Conservation (phyloP, 1,140 invertebrate species). For the Asbolus verrucosus region DNA sequence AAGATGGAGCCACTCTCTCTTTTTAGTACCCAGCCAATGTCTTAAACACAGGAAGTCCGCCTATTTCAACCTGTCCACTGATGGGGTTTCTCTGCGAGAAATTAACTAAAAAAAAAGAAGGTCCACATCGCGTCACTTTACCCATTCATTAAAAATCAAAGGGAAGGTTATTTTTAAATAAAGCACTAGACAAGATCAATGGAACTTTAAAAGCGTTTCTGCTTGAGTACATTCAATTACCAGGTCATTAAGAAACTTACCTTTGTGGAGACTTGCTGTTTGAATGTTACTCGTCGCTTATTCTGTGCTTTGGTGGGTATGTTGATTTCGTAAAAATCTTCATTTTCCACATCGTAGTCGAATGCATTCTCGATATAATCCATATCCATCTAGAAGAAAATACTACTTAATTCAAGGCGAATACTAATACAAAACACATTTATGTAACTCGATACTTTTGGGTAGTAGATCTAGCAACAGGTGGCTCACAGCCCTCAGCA, state of each 20-base stretch:
- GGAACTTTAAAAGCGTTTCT: no score
- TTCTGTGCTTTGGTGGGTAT: slow-evolving; percentile 56
- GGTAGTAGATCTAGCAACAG: no score
- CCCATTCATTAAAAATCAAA: slow-evolving; percentile 8
- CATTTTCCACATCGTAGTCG: slow-evolving; percentile 61
- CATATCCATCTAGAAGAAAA: slow-evolving; percentile 61
- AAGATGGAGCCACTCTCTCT: slow-evolving; percentile 47
- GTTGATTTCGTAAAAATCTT: slow-evolving; percentile 62
- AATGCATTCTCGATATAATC: slow-evolving; percentile 58
- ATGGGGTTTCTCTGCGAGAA: slow-evolving; percentile 22
- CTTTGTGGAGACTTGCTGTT: slow-evolving; percentile 57
- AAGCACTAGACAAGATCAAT: no score
- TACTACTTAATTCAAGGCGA: no score
- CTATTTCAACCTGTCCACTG: slow-evolving; percentile 33
- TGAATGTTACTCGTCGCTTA: slow-evolving; percentile 60
- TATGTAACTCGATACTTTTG: slow-evolving; percentile 30
- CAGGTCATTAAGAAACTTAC: no score
- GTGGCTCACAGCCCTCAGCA: slow-evolving; percentile 35
- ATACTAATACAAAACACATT: no score
- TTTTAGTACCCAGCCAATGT: slow-evolving; percentile 11
- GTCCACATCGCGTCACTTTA: neutral
- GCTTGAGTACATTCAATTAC: no score
- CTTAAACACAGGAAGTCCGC: slow-evolving; percentile 43
- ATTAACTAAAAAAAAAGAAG: neutral
- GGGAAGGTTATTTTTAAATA: no score